A percentile compares a stretch with the other conserved stretches of the same genome.
phyloP scores from a whole-genome alignment of 1,140 invertebrate species.

The Caerostris darwini region DNA sequence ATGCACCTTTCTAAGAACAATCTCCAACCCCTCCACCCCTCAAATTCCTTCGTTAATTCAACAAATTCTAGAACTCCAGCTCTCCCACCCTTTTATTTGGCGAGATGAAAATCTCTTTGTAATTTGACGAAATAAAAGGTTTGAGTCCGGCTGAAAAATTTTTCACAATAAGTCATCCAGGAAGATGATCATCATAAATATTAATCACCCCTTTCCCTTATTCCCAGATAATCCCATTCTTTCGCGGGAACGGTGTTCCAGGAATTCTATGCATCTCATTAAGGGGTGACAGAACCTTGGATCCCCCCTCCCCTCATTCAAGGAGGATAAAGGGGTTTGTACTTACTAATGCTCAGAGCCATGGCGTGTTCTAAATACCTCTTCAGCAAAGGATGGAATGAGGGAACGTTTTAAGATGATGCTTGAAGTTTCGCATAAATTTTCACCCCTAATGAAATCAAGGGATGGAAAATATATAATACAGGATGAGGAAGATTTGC shows the following conservation, averaged over 20 bases:
- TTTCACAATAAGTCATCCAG: not conserved
- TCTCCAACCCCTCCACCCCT: not conserved
- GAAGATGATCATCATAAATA: conserved; percentile 33
- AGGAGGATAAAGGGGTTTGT: conserved; percentile 18
- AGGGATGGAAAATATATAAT: not conserved
- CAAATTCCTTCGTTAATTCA: not conserved
- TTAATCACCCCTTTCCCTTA: conserved; percentile 7
- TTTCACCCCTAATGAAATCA: not conserved
- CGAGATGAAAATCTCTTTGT: not conserved
- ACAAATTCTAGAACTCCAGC: not conserved
- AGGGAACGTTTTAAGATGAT: not conserved
- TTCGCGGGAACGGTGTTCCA: not conserved
- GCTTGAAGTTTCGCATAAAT: conserved; percentile 9
- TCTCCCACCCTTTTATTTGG: not conserved
- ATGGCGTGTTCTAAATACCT: not conserved
- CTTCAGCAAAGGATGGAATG: not conserved
- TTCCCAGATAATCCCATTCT: conserved; percentile 30
- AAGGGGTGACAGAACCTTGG: not conserved
- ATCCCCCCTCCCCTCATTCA: not conserved
- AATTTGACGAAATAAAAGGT: conserved; percentile 1
- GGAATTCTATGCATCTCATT: conserved; percentile 39
- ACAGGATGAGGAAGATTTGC: not conserved
- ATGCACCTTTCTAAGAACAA: not conserved
- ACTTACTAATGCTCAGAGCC: not conserved
- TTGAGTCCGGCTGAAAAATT: not conserved